These are phyloP conservation scores for Papilio dardanus DNA, from an alignment of 1,140 invertebrate genomes.

Conservation along the genomic window DNA sequence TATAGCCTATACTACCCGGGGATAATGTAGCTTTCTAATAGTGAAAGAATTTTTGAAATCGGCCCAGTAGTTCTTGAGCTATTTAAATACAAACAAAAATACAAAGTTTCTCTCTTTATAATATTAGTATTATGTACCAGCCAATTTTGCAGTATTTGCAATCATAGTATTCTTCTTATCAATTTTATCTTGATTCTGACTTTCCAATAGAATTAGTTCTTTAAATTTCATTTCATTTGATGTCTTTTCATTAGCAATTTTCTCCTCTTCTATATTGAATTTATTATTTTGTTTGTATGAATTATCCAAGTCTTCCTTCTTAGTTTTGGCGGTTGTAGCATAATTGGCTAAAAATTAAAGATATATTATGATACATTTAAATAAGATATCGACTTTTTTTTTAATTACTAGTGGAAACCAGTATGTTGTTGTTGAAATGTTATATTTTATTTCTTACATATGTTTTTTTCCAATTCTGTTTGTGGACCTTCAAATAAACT, in stretches of 20 bases:
- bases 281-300: slow-evolving; percentile 69
- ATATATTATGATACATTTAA: neutral
- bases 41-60: too few relatives aligned
- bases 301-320: slow-evolving; percentile 72
- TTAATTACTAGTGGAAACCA: neutral
- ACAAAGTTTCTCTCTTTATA: too few relatives aligned
- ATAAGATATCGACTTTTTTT: neutral
- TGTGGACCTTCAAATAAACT: slow-evolving; percentile 84
- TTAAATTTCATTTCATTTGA: slow-evolving; percentile 74
- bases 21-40: too few relatives aligned
- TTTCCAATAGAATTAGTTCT: slow-evolving; percentile 72
- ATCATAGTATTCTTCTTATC: slow-evolving; percentile 70
- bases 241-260: slow-evolving; percentile 75
- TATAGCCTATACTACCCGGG: too few relatives aligned
- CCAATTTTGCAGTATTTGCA: slow-evolving; percentile 68
- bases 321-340: slow-evolving; percentile 65
- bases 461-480: slow-evolving; percentile 84
- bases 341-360: slow-evolving; percentile 64
- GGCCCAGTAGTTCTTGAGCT: too few relatives aligned
- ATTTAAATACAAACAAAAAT: too few relatives aligned
- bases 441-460: slow-evolving; percentile 70
- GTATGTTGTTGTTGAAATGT: neutral
- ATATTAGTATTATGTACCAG: slow-evolving; percentile 68
- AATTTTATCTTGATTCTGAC: slow-evolving; percentile 79
- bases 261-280: slow-evolving; percentile 75